These are phyloP conservation scores for Trichomycterus rosablanca DNA, from an alignment of 2,113 vertebrate genomes.

Conservation along the genomic window DNA sequence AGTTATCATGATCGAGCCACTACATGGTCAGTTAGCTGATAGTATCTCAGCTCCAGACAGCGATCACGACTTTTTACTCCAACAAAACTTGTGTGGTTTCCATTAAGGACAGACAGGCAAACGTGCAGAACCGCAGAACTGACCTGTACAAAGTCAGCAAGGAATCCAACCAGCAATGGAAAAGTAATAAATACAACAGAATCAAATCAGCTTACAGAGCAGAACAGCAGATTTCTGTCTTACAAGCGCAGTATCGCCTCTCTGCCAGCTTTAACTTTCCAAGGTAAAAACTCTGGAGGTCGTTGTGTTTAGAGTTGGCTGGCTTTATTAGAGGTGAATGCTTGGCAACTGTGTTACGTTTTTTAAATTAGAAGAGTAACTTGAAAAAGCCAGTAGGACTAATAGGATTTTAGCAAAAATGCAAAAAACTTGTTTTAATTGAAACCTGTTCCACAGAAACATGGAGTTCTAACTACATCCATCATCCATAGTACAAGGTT, in stretches of 20 bases:
- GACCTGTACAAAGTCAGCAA: constrained; percentile 25
- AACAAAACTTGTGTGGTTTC: constrained; percentile 13
- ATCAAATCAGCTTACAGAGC: constrained; percentile 7
- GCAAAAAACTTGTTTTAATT: no score
- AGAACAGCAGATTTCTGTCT: constrained; percentile 16
- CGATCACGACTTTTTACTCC: constrained; percentile 8
- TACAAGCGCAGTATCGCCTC: constrained; percentile 4
- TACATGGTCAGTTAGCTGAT: constrained; percentile 17
- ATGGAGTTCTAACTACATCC: no score
- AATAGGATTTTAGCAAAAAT: no score
- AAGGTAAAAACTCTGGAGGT: constrained; percentile 3
- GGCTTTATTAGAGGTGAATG: no score
- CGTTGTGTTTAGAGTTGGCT: constrained; percentile 13
- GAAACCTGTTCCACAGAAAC: no score
- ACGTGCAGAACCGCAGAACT: constrained; percentile 11
- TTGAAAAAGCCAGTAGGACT: no score
- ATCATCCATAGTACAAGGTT: no score
- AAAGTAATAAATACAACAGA: constrained; percentile 31
- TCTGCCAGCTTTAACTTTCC: constrained; percentile 12
- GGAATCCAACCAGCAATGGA: constrained; percentile 31
- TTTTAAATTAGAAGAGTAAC: no score
- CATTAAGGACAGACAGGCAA: constrained; percentile 2
- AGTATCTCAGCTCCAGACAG: constrained; percentile 6
- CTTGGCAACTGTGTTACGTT: no score
- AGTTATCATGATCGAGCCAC: constrained; percentile 20